These are phyloP conservation scores for Takifugu bimaculatus DNA, from an alignment of 2,113 vertebrate species.

Conservation along the genomic window DNA sequence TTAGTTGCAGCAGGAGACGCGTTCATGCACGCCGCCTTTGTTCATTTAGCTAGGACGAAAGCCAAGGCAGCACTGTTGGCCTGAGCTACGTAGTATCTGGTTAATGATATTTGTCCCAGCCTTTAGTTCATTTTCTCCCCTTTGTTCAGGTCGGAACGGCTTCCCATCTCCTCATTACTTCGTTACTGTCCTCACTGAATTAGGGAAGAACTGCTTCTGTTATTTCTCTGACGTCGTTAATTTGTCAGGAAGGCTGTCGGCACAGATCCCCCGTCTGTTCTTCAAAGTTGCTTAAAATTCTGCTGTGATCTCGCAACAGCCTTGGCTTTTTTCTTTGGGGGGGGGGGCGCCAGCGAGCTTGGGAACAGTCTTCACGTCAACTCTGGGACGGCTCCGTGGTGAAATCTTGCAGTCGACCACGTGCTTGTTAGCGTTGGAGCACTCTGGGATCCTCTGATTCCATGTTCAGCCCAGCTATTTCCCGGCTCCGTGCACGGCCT, in stretches of 20 bases:
- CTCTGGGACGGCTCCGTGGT: background rate
- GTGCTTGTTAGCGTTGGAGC: constrained; percentile 15
- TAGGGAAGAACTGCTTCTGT: too few relatives aligned
- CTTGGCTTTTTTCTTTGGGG: too few relatives aligned
- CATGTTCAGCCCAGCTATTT: constrained; percentile 26
- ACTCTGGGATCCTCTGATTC: background rate
- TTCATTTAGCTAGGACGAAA: constrained; percentile 79
- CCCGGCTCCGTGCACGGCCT: constrained; percentile 40
- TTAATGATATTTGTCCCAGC: constrained; percentile 66
- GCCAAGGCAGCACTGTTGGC: constrained; percentile 51
- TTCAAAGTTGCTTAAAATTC: too few relatives aligned
- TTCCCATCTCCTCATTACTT: background rate
- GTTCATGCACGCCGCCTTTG: constrained; percentile 67
- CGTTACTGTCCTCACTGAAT: constrained; percentile 8
- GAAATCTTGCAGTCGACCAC: constrained; percentile 10
- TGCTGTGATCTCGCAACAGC: too few relatives aligned
- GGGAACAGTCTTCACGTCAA: too few relatives aligned
- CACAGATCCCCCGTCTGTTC: too few relatives aligned
- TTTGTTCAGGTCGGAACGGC: background rate
- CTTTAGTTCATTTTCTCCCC: constrained; percentile 18
- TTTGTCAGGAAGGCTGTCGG: too few relatives aligned
- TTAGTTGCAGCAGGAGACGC: constrained; percentile 74
- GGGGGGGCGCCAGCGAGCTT: too few relatives aligned
- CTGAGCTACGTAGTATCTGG: constrained; percentile 59
- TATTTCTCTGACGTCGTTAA: too few relatives aligned